phyloP scores from a whole-genome alignment of 1,140 invertebrate genomes.

The Leptinotarsa defecta region DNA sequence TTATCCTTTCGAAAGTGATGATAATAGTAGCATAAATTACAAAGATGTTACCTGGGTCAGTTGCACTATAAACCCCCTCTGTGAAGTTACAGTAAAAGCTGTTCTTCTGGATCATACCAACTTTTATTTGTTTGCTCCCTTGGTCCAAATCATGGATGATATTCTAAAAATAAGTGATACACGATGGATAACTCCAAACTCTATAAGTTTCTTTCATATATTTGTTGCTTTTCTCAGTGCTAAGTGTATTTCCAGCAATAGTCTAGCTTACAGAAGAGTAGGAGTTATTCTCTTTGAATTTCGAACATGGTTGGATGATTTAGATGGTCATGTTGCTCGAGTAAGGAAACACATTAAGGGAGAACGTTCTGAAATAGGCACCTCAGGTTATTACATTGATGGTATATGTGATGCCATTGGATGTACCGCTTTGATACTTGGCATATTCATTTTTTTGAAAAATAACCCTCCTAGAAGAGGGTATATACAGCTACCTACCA shows the following conservation, averaged over 20 bases:
- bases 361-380: constrained; percentile 73
- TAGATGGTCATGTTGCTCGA: constrained; percentile 79
- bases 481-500: constrained; percentile 65
- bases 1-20: constrained; percentile 58
- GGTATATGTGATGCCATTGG: constrained; percentile 77
- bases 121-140: constrained; percentile 75
- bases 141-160: constrained; percentile 69
- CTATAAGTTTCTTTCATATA: constrained; percentile 76
- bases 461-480: constrained; percentile 71
- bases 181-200: constrained; percentile 74
- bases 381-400: constrained; percentile 73
- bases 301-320: constrained; percentile 76
- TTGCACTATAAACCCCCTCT: constrained; percentile 72
- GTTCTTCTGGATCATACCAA: constrained; percentile 76
- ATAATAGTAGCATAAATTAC: constrained; percentile 53
- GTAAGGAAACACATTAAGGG: constrained; percentile 69
- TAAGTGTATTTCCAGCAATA: constrained; percentile 71
- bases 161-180: constrained; percentile 66
- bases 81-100: constrained; percentile 75
- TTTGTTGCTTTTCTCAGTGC: constrained; percentile 70
- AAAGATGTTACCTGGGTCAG: constrained; percentile 64
- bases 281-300: constrained; percentile 76
- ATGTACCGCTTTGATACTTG: constrained; percentile 68
- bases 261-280: constrained; percentile 66
- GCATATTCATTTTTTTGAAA: constrained; percentile 67